phyloP scores from a whole-genome alignment of 2,797 vertebrate species.

The Sebastes oblongus region DNA sequence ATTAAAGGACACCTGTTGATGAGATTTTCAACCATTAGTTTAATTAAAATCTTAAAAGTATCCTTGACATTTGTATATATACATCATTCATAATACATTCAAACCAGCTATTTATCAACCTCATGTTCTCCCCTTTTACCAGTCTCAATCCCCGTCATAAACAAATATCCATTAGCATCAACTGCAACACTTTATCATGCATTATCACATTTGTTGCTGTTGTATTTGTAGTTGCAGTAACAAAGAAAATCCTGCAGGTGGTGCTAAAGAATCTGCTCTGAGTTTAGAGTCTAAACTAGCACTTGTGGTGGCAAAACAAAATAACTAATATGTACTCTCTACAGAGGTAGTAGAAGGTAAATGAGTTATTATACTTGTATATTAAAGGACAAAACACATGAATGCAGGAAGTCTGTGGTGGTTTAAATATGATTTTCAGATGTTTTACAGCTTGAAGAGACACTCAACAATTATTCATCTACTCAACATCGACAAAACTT shows the following conservation, averaged over 20 bases:
- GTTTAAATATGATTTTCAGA: neutral
- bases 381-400: neutral
- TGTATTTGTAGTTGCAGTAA: constrained; percentile 20
- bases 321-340: neutral
- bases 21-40: neutral
- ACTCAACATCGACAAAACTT: neutral
- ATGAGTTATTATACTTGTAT: neutral
- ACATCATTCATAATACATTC: neutral
- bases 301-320: neutral
- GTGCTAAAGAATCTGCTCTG: constrained; percentile 11
- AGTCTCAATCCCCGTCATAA: neutral
- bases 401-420: neutral
- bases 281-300: neutral
- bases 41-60: neutral
- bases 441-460: neutral
- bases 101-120: neutral
- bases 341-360: neutral
- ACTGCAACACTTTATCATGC: neutral
- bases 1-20: neutral
- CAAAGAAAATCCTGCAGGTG: constrained; percentile 28
- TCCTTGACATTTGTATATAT: neutral
- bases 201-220: neutral
- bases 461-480: neutral
- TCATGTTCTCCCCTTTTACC: neutral
- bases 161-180: neutral